Percentiles rank a stretch among this genome's conserved stretches.
Evolutionary conservation across 2,797 vertebrate genomes (phyloP).

Genomic region (Acanthornis magna): DNA sequence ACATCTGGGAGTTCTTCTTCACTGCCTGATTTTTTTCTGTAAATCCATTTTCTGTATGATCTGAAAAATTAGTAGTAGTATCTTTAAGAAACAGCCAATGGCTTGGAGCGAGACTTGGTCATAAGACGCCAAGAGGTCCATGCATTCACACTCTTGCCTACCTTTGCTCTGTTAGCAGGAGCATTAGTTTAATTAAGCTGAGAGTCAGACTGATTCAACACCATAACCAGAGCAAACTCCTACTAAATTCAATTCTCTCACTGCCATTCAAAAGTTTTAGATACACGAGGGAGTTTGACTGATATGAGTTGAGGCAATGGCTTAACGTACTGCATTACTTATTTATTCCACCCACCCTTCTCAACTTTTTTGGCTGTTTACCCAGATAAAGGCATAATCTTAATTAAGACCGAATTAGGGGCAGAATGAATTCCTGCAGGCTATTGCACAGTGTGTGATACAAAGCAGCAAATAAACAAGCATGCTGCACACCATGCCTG

Average conservation of each 20-base stretch:
- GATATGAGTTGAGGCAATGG: not conserved
- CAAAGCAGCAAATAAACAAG: constrained; percentile 29
- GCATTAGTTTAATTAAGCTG: not conserved
- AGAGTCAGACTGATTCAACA: not conserved
- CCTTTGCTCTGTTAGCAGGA: not conserved
- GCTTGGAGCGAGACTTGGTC: not conserved
- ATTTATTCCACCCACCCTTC: not conserved
- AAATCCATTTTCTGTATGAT: not conserved
- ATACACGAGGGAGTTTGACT: not conserved
- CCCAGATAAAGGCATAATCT: not conserved
- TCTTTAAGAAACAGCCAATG: not conserved
- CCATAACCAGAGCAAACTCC: not conserved
- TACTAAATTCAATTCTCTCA: not conserved
- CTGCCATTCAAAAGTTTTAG: not conserved
- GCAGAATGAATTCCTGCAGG: constrained; percentile 4
- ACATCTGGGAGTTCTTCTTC: not conserved
- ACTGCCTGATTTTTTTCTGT: not conserved
- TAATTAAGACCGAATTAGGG: constrained; percentile 18
- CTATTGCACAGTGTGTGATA: not conserved
- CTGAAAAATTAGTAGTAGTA: not conserved
- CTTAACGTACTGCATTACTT: not conserved
- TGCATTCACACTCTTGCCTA: not conserved
- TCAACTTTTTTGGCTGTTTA: not conserved
- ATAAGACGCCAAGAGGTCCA: not conserved
- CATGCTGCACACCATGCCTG: not conserved